Conservation (phyloP, 2,797 vertebrate species). For the Etheostoma perlongum region DNA sequence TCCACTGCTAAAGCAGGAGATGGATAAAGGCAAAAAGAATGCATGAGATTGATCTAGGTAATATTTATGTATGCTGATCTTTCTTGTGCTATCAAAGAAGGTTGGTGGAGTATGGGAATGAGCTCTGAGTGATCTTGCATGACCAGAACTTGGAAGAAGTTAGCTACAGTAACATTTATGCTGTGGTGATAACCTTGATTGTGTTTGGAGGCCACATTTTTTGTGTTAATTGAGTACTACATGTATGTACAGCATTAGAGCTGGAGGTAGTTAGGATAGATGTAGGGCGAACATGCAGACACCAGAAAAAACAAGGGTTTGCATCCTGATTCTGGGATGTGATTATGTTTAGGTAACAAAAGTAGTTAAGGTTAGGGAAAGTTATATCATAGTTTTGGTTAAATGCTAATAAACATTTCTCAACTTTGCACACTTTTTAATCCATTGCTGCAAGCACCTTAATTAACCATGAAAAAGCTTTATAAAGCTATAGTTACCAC, state of each 20-base stretch:
- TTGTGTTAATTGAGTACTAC: not conserved
- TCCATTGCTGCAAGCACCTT: not conserved
- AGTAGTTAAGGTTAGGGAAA: not conserved
- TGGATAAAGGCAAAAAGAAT: not conserved
- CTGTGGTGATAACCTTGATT: not conserved
- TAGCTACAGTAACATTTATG: not conserved
- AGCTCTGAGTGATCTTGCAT: not conserved
- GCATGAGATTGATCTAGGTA: slow-evolving; percentile 2
- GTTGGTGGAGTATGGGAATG: too few species aligned
- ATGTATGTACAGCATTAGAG: not conserved
- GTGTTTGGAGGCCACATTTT: not conserved
- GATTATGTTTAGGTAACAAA: not conserved
- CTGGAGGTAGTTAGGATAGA: not conserved
- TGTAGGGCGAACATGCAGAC: not conserved
- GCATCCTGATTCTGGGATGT: not conserved
- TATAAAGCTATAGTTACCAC: not conserved
- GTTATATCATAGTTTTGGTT: not conserved
- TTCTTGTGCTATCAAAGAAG: not conserved
- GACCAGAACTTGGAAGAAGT: slow-evolving; percentile 11
- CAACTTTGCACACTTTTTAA: not conserved
- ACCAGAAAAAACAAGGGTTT: not conserved
- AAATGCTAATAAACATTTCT: not conserved
- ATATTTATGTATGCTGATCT: not conserved
- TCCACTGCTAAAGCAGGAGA: slow-evolving; percentile 4
- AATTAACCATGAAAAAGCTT: not conserved